These are phyloP conservation scores for Xenops minutus DNA, from an alignment of 2,797 vertebrate genomes.

Conservation along the genomic window DNA sequence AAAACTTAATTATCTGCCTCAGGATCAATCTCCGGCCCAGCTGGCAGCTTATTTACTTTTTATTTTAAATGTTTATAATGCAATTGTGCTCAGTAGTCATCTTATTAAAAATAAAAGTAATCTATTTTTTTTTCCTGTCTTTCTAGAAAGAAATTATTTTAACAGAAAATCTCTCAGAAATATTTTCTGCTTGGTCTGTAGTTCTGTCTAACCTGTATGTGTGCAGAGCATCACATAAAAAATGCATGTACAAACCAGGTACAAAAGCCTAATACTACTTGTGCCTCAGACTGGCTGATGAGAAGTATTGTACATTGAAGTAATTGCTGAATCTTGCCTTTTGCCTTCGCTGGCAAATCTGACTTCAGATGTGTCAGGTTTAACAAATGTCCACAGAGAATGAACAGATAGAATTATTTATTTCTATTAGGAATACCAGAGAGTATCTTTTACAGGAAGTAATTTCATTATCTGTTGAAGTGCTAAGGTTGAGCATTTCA, in stretches of 20 bases:
- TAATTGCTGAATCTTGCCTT: background rate
- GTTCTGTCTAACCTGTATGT: background rate
- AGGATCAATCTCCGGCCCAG: background rate
- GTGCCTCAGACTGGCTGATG: background rate
- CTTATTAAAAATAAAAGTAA: background rate
- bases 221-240: background rate
- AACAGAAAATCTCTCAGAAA: background rate
- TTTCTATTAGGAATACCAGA: slow-evolving; percentile 45
- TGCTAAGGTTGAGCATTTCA: slow-evolving; percentile 32
- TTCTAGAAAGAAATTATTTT: background rate
- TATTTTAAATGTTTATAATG: background rate
- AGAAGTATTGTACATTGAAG: background rate
- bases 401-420: slow-evolving; percentile 37
- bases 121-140: background rate
- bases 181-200: background rate
- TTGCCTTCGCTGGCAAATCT: slow-evolving; percentile 12
- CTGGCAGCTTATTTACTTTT: background rate
- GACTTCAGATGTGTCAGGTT: slow-evolving; percentile 28
- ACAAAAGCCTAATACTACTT: background rate
- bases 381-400: slow-evolving; percentile 29
- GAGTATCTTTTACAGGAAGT: slow-evolving; percentile 37
- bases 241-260: background rate
- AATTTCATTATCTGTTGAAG: slow-evolving; percentile 47
- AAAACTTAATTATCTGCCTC: slow-evolving; percentile 13
- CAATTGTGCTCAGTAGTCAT: background rate